These are phyloP conservation scores for Micropoecilia bifurca DNA, from an alignment of 2,797 vertebrate species.

Conservation along the genomic window DNA sequence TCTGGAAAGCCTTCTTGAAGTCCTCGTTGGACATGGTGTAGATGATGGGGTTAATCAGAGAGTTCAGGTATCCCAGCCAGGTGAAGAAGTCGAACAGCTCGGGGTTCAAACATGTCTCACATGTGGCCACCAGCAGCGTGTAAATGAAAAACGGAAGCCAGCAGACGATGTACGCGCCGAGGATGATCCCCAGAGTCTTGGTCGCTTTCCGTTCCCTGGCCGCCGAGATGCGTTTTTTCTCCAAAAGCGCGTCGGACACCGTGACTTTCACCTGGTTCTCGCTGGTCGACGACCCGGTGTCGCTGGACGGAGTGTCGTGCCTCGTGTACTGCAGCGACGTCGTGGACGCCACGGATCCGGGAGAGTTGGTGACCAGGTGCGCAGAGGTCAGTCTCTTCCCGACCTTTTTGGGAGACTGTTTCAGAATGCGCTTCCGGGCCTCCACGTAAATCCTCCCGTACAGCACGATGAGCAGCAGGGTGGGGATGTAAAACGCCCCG, in stretches of 20 bases:
- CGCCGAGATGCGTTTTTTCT: conserved; percentile 96
- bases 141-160: conserved; percentile 99
- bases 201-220: conserved; percentile 96
- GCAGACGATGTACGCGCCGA: conserved; percentile 98
- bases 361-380: conserved; percentile 89
- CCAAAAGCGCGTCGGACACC: conserved; percentile 92
- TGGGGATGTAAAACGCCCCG: conserved; percentile 97
- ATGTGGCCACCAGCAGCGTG: conserved; percentile 78
- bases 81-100: conserved; percentile 97
- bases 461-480: conserved; percentile 92
- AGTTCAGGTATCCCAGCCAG: conserved; percentile 98
- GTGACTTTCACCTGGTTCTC: conserved; percentile 94
- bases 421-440: conserved; percentile 93
- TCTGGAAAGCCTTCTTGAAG: conserved; percentile 98
- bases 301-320: conserved; percentile 85
- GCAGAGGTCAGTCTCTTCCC: conserved; percentile 94
- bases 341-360: conserved; percentile 89
- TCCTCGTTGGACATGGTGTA: conserved; percentile 99
- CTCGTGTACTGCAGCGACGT: conserved; percentile 84
- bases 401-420: conserved; percentile 89
- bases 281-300: conserved; percentile 88
- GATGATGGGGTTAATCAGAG: conserved; percentile 97
- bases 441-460: conserved; percentile 97
- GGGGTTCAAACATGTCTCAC: conserved; percentile 86
- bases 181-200: conserved; percentile 96